A percentile compares a stretch with the other conserved stretches of the same genome.
Evolutionary conservation across 2,888 invertebrate genomes (phyloP).

Genomic region (Cosmia trapezina): DNA sequence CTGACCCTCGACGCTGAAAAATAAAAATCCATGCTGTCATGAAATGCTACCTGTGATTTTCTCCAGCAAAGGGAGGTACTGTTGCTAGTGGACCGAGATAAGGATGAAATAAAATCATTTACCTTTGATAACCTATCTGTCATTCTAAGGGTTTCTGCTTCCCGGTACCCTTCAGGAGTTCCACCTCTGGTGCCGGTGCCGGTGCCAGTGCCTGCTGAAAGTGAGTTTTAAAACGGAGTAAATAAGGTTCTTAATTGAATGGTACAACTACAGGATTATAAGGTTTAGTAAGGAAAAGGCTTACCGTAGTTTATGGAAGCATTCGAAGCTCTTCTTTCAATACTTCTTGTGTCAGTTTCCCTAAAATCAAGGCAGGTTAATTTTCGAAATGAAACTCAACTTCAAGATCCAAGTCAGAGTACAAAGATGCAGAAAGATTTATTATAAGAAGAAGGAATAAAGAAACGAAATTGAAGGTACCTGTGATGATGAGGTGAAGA

Average conservation of each 20-base stretch:
- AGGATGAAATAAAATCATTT: slow-evolving; percentile 22
- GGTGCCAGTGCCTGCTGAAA: slow-evolving; percentile 78
- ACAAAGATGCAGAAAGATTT: neutral
- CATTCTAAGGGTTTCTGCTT: slow-evolving; percentile 86
- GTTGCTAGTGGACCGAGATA: neutral
- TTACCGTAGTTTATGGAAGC: slow-evolving; percentile 86
- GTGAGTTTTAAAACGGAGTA: neutral
- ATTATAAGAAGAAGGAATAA: neutral
- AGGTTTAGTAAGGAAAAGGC: slow-evolving; percentile 15
- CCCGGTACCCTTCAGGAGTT: slow-evolving; percentile 87
- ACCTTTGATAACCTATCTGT: slow-evolving; percentile 84
- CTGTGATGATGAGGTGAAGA: slow-evolving; percentile 86
- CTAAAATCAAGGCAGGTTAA: slow-evolving; percentile 70
- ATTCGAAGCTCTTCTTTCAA: slow-evolving; percentile 88
- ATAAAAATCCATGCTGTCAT: neutral
- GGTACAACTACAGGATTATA: neutral
- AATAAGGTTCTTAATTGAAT: neutral
- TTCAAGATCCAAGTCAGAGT: neutral
- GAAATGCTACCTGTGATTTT: neutral
- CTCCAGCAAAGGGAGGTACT: neutral
- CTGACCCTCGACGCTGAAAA: slow-evolving; percentile 86
- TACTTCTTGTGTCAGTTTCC: slow-evolving; percentile 83
- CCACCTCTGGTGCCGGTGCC: slow-evolving; percentile 74
- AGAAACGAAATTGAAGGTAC: slow-evolving; percentile 64
- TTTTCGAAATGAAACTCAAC: neutral